Evolutionary conservation across 1,140 invertebrate species (phyloP).

Genomic region (Drosophila parabipectinata): DNA sequence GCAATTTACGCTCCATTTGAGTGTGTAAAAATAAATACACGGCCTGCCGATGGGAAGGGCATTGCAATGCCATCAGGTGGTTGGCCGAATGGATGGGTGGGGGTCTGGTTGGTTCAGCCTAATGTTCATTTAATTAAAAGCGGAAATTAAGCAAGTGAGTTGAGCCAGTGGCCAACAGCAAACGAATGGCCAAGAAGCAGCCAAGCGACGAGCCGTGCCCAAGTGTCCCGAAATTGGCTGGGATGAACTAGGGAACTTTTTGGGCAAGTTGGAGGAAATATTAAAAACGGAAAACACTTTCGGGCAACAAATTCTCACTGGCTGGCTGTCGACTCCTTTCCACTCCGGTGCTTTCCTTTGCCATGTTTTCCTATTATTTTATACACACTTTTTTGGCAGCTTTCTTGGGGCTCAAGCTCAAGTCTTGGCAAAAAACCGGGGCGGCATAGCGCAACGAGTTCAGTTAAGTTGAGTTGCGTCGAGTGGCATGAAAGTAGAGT

Average conservation of each 20-base stretch:
- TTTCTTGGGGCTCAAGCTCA: slow-evolving; percentile 47
- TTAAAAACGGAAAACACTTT: slow-evolving; percentile 82
- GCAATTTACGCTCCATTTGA: slow-evolving; percentile 64
- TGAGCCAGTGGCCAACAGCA: slow-evolving; percentile 19
- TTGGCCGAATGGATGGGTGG: not conserved
- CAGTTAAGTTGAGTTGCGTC: slow-evolving; percentile 22
- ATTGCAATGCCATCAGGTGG: slow-evolving; percentile 26
- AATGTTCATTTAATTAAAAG: slow-evolving; percentile 80
- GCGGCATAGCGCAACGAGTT: slow-evolving; percentile 47
- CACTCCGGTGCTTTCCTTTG: slow-evolving; percentile 31
- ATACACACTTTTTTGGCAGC: slow-evolving; percentile 65
- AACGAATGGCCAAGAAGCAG: slow-evolving; percentile 48
- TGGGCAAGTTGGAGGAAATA: slow-evolving; percentile 64
- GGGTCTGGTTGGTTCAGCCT: slow-evolving; percentile 40
- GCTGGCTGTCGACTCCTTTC: slow-evolving; percentile 20
- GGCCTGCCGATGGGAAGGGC: not conserved
- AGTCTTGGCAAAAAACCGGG: slow-evolving; percentile 34
- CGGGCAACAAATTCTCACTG: slow-evolving; percentile 69
- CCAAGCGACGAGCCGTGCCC: slow-evolving; percentile 50
- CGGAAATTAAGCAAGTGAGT: slow-evolving; percentile 74
- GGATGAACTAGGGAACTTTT: slow-evolving; percentile 48
- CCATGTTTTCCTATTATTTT: slow-evolving; percentile 52
- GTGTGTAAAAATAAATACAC: slow-evolving; percentile 14
- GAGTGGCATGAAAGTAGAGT: slow-evolving; percentile 22
- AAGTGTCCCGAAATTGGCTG: slow-evolving; percentile 55